Evolutionary conservation across 2,113 vertebrate species (phyloP).

Genomic region (Bufo gargarizans): DNA sequence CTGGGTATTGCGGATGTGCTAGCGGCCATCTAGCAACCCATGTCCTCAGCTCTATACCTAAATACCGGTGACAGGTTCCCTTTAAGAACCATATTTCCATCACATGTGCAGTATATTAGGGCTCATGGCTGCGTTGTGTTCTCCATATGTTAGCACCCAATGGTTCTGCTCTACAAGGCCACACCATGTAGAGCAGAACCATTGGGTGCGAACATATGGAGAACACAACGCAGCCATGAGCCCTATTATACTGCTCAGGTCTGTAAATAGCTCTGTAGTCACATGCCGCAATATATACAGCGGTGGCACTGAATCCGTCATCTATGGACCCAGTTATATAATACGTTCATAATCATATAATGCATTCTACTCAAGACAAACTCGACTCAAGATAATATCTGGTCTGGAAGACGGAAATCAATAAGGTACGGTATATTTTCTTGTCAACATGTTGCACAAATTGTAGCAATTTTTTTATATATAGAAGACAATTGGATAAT

Average conservation of each 20-base stretch:
- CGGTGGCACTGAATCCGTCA: not conserved
- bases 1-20: too few species aligned
- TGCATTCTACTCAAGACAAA: not conserved
- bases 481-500: not conserved
- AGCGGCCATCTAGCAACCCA: too few species aligned
- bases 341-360: not conserved
- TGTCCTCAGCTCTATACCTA: too few species aligned
- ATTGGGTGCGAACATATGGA: too few species aligned
- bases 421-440: not conserved
- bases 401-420: not conserved
- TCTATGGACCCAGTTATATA: constrained; percentile 36
- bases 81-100: too few species aligned
- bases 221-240: too few species aligned
- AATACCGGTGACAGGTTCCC: too few species aligned
- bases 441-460: constrained; percentile 4
- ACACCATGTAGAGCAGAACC: too few species aligned
- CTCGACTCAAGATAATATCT: not conserved
- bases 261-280: not conserved
- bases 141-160: too few species aligned
- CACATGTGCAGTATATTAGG: not conserved
- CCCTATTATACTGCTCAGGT: not conserved
- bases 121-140: too few species aligned
- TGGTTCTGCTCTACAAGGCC: too few species aligned
- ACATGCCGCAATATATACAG: not conserved
- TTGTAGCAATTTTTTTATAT: not conserved